Evolutionary conservation across 2,797 vertebrate species (phyloP).

Genomic region (Enteromius afrohamiltoni): DNA sequence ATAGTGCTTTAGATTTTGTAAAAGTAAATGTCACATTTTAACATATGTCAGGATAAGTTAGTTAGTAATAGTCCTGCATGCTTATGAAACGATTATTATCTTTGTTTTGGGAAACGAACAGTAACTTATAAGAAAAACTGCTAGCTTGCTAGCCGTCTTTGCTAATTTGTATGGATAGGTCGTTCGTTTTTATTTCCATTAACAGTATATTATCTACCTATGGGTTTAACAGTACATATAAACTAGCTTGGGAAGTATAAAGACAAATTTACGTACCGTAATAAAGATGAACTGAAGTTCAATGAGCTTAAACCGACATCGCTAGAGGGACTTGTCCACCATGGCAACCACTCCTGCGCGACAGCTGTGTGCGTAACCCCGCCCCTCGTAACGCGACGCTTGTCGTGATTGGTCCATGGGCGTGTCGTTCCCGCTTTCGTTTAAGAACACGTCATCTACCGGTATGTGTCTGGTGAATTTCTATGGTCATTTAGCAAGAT

Average conservation of each 20-base stretch:
- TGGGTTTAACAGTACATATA: neutral
- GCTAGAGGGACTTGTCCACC: conserved; percentile 72
- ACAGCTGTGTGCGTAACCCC: conserved; percentile 23
- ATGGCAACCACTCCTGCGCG: conserved; percentile 49
- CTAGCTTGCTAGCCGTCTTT: conserved; percentile 21
- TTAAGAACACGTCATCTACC: neutral
- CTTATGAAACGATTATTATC: neutral
- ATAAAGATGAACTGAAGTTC: conserved; percentile 3
- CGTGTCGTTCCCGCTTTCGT: neutral
- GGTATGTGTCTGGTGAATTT: neutral
- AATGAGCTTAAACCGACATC: conserved; percentile 35
- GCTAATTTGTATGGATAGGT: neutral
- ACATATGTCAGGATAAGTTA: neutral
- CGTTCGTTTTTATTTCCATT: neutral
- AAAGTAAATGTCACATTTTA: neutral
- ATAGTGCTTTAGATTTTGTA: neutral
- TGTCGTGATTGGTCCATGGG: neutral
- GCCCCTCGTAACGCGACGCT: neutral
- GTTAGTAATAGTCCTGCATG: neutral
- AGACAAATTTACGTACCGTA: conserved; percentile 22
- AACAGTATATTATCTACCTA: neutral
- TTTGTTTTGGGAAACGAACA: neutral
- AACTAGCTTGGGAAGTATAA: neutral
- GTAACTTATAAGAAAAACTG: neutral
- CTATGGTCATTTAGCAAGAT: neutral